phyloP scores from a whole-genome alignment of 2,797 vertebrate genomes.

The Psittacula echo region DNA sequence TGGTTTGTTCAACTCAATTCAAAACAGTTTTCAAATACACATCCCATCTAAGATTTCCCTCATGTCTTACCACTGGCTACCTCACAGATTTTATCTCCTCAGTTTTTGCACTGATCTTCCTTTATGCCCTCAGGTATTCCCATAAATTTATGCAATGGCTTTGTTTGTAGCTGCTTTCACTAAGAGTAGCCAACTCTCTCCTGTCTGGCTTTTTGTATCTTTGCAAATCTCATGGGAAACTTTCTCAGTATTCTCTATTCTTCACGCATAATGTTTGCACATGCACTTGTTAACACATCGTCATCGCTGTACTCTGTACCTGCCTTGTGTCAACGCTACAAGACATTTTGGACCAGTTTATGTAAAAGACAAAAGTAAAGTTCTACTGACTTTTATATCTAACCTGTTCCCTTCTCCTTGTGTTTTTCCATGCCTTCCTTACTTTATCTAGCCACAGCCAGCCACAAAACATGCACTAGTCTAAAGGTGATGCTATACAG shows the following conservation, averaged over 20 bases:
- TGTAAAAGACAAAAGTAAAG: not conserved
- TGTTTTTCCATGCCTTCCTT: not conserved
- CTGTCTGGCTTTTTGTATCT: not conserved
- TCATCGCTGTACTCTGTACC: not conserved
- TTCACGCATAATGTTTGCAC: not conserved
- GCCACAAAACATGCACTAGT: not conserved
- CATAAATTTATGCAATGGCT: not conserved
- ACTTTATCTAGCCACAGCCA: not conserved
- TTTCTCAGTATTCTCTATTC: not conserved
- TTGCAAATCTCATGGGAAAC: not conserved
- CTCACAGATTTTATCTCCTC: slow-evolving; percentile 9
- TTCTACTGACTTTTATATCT: not conserved
- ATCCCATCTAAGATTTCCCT: not conserved
- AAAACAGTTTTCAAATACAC: not conserved
- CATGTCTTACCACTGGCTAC: not conserved
- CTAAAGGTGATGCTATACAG: not conserved
- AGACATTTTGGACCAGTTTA: not conserved
- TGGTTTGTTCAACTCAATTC: not conserved
- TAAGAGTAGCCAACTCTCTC: not conserved
- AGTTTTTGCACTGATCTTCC: not conserved
- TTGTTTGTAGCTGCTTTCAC: not conserved
- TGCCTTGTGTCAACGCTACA: not conserved
- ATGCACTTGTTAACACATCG: not conserved
- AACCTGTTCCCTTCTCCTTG: not conserved
- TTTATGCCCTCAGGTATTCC: not conserved